phyloP scores from a whole-genome alignment of 2,888 invertebrate genomes.

The Odontothrips loti region DNA sequence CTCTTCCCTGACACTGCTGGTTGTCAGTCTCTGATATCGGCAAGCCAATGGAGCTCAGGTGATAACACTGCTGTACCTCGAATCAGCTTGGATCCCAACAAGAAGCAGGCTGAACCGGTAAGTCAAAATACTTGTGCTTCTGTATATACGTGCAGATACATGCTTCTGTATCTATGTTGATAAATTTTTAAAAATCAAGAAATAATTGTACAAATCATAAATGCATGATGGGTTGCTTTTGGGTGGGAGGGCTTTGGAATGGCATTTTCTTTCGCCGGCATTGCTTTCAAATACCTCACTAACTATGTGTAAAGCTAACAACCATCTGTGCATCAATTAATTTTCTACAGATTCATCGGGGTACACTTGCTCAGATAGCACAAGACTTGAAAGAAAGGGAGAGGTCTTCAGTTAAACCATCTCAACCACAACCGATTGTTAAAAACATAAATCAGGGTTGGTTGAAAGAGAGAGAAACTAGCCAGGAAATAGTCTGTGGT shows the following conservation, averaged over 20 bases:
- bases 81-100: constrained; percentile 78
- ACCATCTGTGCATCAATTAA: neutral
- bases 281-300: neutral
- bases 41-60: constrained; percentile 77
- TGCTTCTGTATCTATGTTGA: constrained; percentile 22
- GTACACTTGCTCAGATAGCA: constrained; percentile 39
- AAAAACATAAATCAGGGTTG: constrained; percentile 9
- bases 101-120: constrained; percentile 44
- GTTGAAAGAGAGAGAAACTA: neutral
- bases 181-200: neutral
- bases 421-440: constrained; percentile 34
- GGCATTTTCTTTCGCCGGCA: neutral
- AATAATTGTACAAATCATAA: neutral
- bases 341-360: constrained; percentile 53
- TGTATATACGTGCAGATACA: constrained; percentile 32
- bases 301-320: constrained; percentile 32
- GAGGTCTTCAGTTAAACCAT: constrained; percentile 27
- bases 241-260: neutral
- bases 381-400: constrained; percentile 33
- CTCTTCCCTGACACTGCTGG: constrained; percentile 88
- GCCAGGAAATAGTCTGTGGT: constrained; percentile 4
- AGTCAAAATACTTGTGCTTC: constrained; percentile 27
- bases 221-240: neutral
- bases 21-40: constrained; percentile 70
- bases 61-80: constrained; percentile 69